phyloP scores from a whole-genome alignment of 23 tunicate species.

The Trididemnum clinides region DNA sequence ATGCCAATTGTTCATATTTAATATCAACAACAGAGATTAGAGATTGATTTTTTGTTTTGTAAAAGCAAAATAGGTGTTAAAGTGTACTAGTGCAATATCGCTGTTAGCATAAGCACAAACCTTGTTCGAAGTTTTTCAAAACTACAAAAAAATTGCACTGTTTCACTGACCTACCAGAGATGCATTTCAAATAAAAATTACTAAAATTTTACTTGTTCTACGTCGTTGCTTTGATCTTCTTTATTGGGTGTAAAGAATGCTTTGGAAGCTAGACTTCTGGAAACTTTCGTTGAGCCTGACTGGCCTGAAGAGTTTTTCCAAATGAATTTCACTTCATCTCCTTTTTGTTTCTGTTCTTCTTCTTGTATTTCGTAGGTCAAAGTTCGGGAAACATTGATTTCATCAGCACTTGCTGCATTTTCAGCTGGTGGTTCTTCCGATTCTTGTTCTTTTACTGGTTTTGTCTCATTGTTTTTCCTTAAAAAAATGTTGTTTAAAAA shows the following conservation, averaged over 20 bases:
- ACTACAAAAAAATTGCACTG: background rate
- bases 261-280: conserved; percentile 48
- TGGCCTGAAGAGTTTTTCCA: conserved; percentile 58
- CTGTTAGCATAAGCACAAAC: background rate
- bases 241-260: conserved; percentile 80
- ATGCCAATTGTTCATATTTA: no score
- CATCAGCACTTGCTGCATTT: conserved; percentile 6
- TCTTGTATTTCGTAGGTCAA: conserved; percentile 22
- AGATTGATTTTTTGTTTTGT: no score
- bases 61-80: background rate
- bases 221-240: conserved; percentile 46
- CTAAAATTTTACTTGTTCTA: conserved; percentile 47
- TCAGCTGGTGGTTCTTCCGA: background rate
- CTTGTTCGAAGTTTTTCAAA: background rate
- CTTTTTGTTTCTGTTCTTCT: conserved; percentile 4
- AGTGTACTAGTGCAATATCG: background rate
- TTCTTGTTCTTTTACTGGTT: background rate
- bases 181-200: no score
- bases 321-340: conserved; percentile 52
- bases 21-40: no score
- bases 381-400: conserved; percentile 31
- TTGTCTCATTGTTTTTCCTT: background rate
- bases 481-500: no score
- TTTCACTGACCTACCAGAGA: no score
- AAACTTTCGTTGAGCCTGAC: conserved; percentile 1